phyloP scores from a whole-genome alignment of 2,888 invertebrate genomes.

The Mythimna impura region DNA sequence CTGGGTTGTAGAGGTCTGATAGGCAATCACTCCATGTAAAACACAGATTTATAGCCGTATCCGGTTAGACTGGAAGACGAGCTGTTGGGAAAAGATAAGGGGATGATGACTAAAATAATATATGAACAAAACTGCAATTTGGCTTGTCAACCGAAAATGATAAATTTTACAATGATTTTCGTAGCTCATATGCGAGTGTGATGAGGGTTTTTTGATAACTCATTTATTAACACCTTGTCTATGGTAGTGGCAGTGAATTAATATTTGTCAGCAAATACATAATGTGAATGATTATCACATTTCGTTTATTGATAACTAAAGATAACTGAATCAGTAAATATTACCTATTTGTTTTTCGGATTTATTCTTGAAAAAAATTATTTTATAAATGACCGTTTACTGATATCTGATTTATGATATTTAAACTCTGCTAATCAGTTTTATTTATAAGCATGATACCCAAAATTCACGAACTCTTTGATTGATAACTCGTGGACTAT shows the following conservation, averaged over 20 bases:
- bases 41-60: no score
- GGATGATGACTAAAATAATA: no score
- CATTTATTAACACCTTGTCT: neutral
- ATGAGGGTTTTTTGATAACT: neutral
- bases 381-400: neutral
- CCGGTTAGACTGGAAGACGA: no score
- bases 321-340: constrained; percentile 28
- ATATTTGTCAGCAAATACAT: constrained; percentile 9
- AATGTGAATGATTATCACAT: constrained; percentile 21
- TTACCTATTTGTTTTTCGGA: constrained; percentile 1
- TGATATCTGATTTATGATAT: constrained; percentile 7
- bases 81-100: no score
- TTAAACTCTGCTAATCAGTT: neutral
- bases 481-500: neutral
- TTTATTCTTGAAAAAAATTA: constrained; percentile 4
- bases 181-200: neutral
- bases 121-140: neutral
- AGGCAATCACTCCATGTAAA: no score
- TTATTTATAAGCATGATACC: neutral
- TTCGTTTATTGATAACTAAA: neutral
- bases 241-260: constrained; percentile 2
- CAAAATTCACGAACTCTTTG: neutral
- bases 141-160: neutral
- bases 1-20: no score
- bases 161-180: neutral